Evolutionary conservation across 2,888 invertebrate genomes (phyloP), one percentile per base, ranked within the genome.

Genomic region (Halocaridina rubra): DNA sequence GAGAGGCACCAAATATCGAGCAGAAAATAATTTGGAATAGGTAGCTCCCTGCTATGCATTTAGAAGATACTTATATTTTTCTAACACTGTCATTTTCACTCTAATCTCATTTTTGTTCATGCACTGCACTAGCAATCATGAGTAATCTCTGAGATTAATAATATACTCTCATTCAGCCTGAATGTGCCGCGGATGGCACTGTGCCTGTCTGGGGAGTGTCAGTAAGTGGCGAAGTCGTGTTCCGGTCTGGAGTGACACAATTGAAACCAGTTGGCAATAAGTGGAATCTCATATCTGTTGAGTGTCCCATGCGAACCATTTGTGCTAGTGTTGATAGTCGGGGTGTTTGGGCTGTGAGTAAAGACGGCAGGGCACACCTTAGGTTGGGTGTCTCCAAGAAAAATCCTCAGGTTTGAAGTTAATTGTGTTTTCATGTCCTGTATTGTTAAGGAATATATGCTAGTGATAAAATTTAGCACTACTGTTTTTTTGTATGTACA

Each of bases 281-380:
- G 82, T 96, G 96, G 96, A 94, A 95, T 90, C 95, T 96, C 89
- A 93, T 96, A 76, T 93, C 94, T 67, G 95, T 95, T 87, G 96
- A 97, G 90, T 84, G 84, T 53, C 82, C 82, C 61, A 84, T 84
- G 82, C 69, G 77, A 46, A 75, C 64, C 16, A 57, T 80, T n/a
- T 72, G 78, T 24, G 74, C 69, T 7, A 69, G 74, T 7, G 78
- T 79, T 10, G 69, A 72, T 4, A n/a, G 59, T 19, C 74, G 79
- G n/a, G 81, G 93, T 89, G 94, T 91, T 10, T 98, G 98, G 98
- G 95, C 96, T 0, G 94, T 96, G 19, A 96, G 96, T 0, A 94
- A 94, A 89, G 96, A 96, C 91, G 97, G 97, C 53, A 95, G 96
- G 88, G 94, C 96, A 2, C 97, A 95, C 90, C 95, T 95, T 91